Base-by-base conservation (phyloP, 2,797 vertebrate genomes). In the Telmatherina bonti region DNA sequence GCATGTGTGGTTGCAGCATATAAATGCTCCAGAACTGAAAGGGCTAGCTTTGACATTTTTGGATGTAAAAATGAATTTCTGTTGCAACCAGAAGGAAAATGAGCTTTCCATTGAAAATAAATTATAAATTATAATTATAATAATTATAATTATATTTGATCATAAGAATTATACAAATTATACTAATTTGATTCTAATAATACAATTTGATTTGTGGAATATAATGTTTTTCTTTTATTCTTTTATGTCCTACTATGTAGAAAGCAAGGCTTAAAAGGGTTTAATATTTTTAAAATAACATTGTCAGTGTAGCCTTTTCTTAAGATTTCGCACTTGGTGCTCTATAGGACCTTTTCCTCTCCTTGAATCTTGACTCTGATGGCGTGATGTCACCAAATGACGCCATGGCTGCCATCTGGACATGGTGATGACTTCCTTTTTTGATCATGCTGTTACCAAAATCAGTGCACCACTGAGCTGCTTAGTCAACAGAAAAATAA, bases 331-430 rank as follows among this genome's bases (percentile, higher is more conserved):
- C 27, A 35, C 65, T 18, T 35, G 62, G 70, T 4, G 26, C 78
- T 74, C 72, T 59, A 68, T 11, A 29, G 77, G 51, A 70, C 57
- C 51, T 74, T 49, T 65, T 51, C 8, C 76, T 75, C 62, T 70
- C 60, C 59, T 70, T 73, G 36, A 85, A 69, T 65, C 72, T 82
- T 67, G 60, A 71, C 76, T 85, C 70, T 82, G 74, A 78, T 79
- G 72, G 47, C 55, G 71, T 92, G 89, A 92, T 75, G 85, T 92
- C 86, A 88, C 74, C 64, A 60, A 41, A 75, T 88, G 87, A 92
- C 47, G 78, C 70, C 79, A 87, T 70, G 71, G 69, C 66, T 68
- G 75, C 87, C 80, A 89, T 92, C 88, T 93, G 91, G 91, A 80
- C 81, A 70, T 70, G 66, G 72, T 69, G 78, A 76, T 84, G 72